phyloP scores from a whole-genome alignment of 2,113 vertebrate species.

The Lampris incognitus region DNA sequence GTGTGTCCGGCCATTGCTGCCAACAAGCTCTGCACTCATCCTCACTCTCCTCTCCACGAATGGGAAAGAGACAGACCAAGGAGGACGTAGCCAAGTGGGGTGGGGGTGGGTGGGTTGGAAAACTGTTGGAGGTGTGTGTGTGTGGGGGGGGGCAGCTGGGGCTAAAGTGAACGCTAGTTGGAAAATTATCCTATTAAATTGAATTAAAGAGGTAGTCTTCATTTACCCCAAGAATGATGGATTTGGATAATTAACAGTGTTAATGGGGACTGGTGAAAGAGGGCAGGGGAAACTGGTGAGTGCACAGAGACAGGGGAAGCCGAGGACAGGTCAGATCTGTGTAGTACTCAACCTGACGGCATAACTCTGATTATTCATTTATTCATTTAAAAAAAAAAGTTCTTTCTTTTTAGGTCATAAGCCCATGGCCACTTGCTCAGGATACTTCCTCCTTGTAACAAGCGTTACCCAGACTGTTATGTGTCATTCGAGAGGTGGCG shows the following conservation, averaged over 20 bases:
- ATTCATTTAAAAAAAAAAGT: neutral
- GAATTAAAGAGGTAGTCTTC: conserved; percentile 88
- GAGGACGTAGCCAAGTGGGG: conserved; percentile 56
- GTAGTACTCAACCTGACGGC: conserved; percentile 13
- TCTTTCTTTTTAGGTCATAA: neutral
- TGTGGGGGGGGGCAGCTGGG: conserved; percentile 73
- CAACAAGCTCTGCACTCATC: conserved; percentile 51
- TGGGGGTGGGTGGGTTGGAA: conserved; percentile 70
- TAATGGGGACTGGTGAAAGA: conserved; percentile 84
- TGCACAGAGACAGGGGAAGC: conserved; percentile 49
- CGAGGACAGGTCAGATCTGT: conserved; percentile 59
- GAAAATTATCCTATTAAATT: conserved; percentile 87
- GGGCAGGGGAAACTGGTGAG: conserved; percentile 70
- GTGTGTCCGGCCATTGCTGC: conserved; percentile 70
- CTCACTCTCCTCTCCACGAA: conserved; percentile 51
- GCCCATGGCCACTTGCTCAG: conserved; percentile 21
- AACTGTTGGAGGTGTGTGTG: conserved; percentile 65
- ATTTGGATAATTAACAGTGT: conserved; percentile 85
- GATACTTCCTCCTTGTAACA: conserved; percentile 41
- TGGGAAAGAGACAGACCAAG: conserved; percentile 49
- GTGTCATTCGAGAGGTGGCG: conserved; percentile 10
- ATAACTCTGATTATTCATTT: neutral
- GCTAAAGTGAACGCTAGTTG: conserved; percentile 81
- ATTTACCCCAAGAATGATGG: conserved; percentile 86
- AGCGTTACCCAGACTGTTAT: conserved; percentile 24